Evolutionary conservation across 2,888 invertebrate species (phyloP), one percentile per base, ranked within the genome.

Genomic region (Drosophila lutescens): DNA sequence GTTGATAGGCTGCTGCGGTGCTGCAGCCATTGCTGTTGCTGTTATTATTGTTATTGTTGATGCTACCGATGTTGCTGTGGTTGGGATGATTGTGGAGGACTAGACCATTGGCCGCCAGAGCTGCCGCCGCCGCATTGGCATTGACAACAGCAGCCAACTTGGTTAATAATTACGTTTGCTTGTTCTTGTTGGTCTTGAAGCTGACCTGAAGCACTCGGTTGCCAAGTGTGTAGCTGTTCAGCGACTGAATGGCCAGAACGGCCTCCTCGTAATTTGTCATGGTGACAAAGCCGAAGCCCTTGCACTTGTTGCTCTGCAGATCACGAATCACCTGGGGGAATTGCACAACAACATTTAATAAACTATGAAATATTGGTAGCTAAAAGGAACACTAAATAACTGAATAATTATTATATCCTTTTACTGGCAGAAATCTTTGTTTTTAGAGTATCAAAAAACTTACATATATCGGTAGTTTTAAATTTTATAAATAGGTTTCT

Each of bases 231-330:
- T 98, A 98, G 88, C 98, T 98, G 93, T 99, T 98, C 91, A 99
- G 94, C 76, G 97, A 97, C 93, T 98, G 97, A 91, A 98, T 98
- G 81, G 99, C 98, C 88, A 98, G 96, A 68, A 98, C 96, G 57
- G 98, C 98, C 93, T 99, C 98, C 91, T 98, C 98, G 92, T 99
- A 98, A 93, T 98, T 98, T 91, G 98, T 98, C 98, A 99, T 99
- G 76, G 98, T 98, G 79, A 99, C 98, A 93, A 98, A 98, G 77
- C 98, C 99, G 92, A 98, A 99, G 74, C 99, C 99, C 94, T 98
- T 98, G 94, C 98, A 99, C 93, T 99, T 99, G 93, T 97, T 98
- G 82, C 98, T 98, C 90, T 97, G 96, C 90, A 97, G 95, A 94
- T 98, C 98, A 90, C 98, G 96, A 92, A 98, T 97, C 88, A 98